These are phyloP conservation scores for Drosophila demipolita DNA, from an alignment of 2,888 invertebrate genomes.

Conservation along the genomic window DNA sequence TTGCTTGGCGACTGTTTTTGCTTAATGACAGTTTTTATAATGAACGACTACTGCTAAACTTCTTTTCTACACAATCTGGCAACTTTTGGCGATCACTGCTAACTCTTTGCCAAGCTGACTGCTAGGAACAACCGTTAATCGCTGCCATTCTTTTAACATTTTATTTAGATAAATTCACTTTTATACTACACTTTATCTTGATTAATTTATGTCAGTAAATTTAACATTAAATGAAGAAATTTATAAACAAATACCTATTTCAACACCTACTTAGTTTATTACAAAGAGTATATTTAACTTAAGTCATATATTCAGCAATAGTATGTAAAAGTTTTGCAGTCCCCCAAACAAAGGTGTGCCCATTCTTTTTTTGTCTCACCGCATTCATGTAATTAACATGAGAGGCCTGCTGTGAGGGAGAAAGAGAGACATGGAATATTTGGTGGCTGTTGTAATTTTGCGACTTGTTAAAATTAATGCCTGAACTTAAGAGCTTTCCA, in stretches of 20 bases:
- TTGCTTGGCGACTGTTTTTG: background rate
- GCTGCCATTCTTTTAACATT: background rate
- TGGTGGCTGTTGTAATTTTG: conserved; percentile 35
- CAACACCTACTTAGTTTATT: background rate
- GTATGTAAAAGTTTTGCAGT: background rate
- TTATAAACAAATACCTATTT: background rate
- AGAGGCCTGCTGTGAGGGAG: conserved; percentile 1
- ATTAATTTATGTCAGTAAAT: background rate
- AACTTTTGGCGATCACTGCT: background rate
- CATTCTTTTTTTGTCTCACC: background rate
- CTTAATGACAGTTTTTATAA: background rate
- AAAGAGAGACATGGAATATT: background rate
- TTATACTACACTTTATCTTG: background rate
- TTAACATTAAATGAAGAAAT: background rate
- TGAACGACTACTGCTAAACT: background rate
- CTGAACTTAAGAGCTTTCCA: conserved; percentile 61
- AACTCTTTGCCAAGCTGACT: background rate
- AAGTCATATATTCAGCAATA: background rate
- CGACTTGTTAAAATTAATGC: conserved; percentile 62
- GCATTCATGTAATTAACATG: conserved; percentile 53
- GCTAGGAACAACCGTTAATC: background rate
- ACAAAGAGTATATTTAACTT: background rate
- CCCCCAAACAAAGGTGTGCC: background rate
- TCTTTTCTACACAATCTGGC: background rate
- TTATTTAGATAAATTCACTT: background rate